Conservation (phyloP, 2,113 vertebrate genomes). For the Pseudorhombus dupliciocellatus region DNA sequence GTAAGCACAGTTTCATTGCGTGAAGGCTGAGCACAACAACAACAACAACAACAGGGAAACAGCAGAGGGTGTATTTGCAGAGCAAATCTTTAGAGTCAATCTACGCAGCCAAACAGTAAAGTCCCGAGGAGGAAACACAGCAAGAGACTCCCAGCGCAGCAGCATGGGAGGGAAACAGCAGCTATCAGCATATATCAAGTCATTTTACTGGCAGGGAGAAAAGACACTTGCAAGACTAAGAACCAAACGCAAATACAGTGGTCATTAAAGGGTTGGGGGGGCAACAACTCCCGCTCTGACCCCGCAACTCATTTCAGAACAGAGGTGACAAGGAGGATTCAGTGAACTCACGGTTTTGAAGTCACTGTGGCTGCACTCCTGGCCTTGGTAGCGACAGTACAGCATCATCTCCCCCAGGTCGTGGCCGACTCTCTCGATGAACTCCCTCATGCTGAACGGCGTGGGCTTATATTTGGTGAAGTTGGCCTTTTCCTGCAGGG, state of each 20-base stretch:
- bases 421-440: constrained; percentile 93
- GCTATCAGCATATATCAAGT: constrained; percentile 59
- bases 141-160: constrained; percentile 34
- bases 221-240: not conserved
- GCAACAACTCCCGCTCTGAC: constrained; percentile 4
- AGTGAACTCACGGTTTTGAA: constrained; percentile 94
- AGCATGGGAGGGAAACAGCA: constrained; percentile 54
- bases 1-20: constrained; percentile 3
- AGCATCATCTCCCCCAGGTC: constrained; percentile 98
- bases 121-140: constrained; percentile 23
- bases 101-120: constrained; percentile 20
- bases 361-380: constrained; percentile 91
- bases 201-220: constrained; percentile 23
- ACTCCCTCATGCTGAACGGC: constrained; percentile 97
- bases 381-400: constrained; percentile 96
- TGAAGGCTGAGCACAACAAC: constrained; percentile 20
- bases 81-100: constrained; percentile 34
- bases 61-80: constrained; percentile 29
- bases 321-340: constrained; percentile 21
- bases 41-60: constrained; percentile 27
- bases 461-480: constrained; percentile 94
- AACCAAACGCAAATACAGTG: not conserved
- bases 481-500: constrained; percentile 89
- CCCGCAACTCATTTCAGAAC: constrained; percentile 21
- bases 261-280: not conserved